Conservation (phyloP, 2,797 vertebrate species). For the Gymnothorax javanicus region DNA sequence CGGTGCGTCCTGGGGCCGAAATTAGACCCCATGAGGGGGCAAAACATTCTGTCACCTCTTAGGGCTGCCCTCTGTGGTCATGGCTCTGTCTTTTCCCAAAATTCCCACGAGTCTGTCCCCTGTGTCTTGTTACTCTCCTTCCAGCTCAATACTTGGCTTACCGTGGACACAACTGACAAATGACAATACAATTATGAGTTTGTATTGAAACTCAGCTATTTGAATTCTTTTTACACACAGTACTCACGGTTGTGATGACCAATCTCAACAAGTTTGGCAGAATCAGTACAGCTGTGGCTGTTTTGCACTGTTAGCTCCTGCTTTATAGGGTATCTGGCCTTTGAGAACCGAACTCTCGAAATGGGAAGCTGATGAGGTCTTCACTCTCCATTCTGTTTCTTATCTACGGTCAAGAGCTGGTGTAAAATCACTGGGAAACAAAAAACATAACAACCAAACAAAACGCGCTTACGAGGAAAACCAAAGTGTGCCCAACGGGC, state of each 20-base stretch:
- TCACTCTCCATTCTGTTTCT: not conserved
- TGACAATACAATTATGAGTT: not conserved
- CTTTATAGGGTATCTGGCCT: not conserved
- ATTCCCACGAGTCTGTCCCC: not conserved
- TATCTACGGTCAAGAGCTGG: slow-evolving; percentile 37
- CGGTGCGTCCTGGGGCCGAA: not conserved
- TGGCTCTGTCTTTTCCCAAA: not conserved
- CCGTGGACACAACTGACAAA: not conserved
- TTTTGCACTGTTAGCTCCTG: not conserved
- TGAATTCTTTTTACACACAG: not conserved
- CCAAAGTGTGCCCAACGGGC: slow-evolving; percentile 36
- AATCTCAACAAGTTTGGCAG: not conserved
- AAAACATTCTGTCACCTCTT: not conserved
- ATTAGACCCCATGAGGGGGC: not conserved
- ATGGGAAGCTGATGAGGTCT: not conserved
- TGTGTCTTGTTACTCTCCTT: not conserved
- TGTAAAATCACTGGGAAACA: slow-evolving; percentile 43
- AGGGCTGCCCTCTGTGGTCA: slow-evolving; percentile 5
- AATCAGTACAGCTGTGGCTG: not conserved
- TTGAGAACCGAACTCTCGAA: not conserved
- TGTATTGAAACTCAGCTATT: not conserved
- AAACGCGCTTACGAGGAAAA: slow-evolving; percentile 31
- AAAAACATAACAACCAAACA: slow-evolving; percentile 39
- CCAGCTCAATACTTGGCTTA: not conserved
- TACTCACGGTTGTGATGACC: not conserved